These are phyloP conservation scores for Lysandra coridon DNA, from an alignment of 2,888 invertebrate genomes.

Conservation along the genomic window DNA sequence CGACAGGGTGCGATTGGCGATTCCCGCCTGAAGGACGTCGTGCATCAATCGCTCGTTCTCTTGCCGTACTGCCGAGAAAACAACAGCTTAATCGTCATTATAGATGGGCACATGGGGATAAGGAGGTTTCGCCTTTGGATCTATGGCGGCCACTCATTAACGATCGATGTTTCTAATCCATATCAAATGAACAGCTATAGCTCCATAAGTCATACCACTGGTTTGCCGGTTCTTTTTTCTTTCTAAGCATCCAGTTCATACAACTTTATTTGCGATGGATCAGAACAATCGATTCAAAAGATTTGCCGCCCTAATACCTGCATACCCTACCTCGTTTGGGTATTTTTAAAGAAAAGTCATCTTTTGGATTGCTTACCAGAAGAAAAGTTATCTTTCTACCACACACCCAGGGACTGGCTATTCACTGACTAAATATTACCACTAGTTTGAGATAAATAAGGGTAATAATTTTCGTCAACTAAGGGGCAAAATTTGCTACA, in stretches of 20 bases:
- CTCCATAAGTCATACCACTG: not conserved
- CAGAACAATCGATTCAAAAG: not conserved
- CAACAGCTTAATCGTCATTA: conserved; percentile 57
- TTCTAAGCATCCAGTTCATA: not conserved
- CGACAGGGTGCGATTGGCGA: conserved; percentile 80
- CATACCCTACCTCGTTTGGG: not conserved
- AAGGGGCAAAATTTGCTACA: not conserved
- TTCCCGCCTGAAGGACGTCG: conserved; percentile 85
- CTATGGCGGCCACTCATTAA: not conserved
- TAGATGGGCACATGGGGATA: not conserved
- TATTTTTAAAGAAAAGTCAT: not conserved
- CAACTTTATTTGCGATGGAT: not conserved
- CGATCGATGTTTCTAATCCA: not conserved
- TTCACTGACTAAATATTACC: not conserved
- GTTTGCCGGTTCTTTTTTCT: not conserved
- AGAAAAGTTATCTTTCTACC: no score
- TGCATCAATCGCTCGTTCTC: conserved; percentile 93
- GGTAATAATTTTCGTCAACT: not conserved
- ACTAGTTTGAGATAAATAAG: not conserved
- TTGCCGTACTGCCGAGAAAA: conserved; percentile 88
- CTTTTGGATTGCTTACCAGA: not conserved
- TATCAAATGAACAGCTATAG: not conserved
- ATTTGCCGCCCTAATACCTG: not conserved
- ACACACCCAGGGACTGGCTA: not conserved
- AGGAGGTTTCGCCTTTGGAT: not conserved